Base-by-base conservation (phyloP, 2,797 vertebrate species). In the Notolabrus celidotus region DNA sequence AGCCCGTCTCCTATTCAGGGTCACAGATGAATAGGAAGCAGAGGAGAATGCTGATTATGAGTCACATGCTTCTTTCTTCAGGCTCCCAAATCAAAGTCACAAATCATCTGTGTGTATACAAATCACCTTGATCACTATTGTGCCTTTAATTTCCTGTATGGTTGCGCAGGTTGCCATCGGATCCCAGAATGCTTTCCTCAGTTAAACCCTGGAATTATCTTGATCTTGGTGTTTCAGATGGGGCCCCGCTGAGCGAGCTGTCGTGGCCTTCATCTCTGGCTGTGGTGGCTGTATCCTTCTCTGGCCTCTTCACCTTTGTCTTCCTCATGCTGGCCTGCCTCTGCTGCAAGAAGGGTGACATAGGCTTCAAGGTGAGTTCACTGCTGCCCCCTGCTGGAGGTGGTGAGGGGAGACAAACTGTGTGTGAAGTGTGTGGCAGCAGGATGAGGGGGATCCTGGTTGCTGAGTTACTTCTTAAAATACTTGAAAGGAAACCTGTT, bases 271-370 rank as follows among this genome's bases (percentile, higher is more conserved):
- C 97, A 1, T 98, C 98, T 12, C 92, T 99, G 63, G 96, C 96
- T 0, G 96, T 99, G 15, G 96, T 97, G 51, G 95, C 96, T 0
- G 95, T 98, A 83, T 98, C 98, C 68, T 96, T 98, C 91, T 97
- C 96, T 0, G 98, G 97, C 38, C 96, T 99, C 86, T 96, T 98
- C 94, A 95, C 96, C 17, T 95, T 97, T 81, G 91, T 98, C 89
- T 96, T 97, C 96, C 96, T 99, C 95, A 99, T 99, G 97, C 86
- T 99, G 93, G 96, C 97, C 91, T 99, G 98, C 75, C 92, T 99
- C 91, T 99, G 98, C 93, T 99, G 98, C 91, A 99, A 97, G 94
- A 98, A 98, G 92, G 96, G 96, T 7, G 95, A 96, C 92, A 94
- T 96, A 0, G 96, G 97, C 85, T 99, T 99, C 91, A 99, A 99